Conservation (phyloP, 2,888 invertebrate genomes). For the Stratiomys singularior region DNA sequence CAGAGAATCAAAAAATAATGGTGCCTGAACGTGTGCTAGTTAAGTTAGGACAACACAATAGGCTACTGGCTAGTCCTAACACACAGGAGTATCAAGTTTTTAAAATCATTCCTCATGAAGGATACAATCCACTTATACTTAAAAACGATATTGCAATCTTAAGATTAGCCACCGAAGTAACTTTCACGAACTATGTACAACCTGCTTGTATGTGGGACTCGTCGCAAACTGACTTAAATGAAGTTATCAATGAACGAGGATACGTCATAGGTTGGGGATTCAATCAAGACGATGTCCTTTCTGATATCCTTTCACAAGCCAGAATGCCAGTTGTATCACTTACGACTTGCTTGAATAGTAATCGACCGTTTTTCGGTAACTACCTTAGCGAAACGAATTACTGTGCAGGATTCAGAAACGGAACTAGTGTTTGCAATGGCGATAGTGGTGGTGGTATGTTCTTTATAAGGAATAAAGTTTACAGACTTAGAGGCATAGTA, state of each 20-base stretch:
- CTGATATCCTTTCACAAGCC: constrained; percentile 57
- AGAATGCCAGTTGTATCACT: constrained; percentile 60
- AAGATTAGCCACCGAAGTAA: constrained; percentile 59
- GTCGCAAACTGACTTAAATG: constrained; percentile 49
- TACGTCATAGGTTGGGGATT: constrained; percentile 64
- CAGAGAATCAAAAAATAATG: constrained; percentile 57
- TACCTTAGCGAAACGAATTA: constrained; percentile 48
- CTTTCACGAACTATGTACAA: constrained; percentile 61
- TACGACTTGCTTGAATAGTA: constrained; percentile 56
- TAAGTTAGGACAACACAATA: constrained; percentile 62
- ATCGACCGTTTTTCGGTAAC: constrained; percentile 50
- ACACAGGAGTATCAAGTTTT: constrained; percentile 58
- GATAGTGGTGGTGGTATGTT: constrained; percentile 68
- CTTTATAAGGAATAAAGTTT: constrained; percentile 55
- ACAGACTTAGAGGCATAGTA: constrained; percentile 52
- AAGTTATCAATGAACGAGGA: constrained; percentile 50
- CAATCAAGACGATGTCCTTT: constrained; percentile 57
- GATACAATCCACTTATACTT: constrained; percentile 35
- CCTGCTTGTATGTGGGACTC: constrained; percentile 63
- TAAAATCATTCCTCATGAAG: constrained; percentile 40
- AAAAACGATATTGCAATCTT: constrained; percentile 62
- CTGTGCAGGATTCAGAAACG: constrained; percentile 53
- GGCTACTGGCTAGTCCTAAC: constrained; percentile 60
- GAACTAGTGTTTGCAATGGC: constrained; percentile 68
- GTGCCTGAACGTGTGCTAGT: constrained; percentile 59